phyloP scores from a whole-genome alignment of 2,797 vertebrate species.

The Falco naumanni region DNA sequence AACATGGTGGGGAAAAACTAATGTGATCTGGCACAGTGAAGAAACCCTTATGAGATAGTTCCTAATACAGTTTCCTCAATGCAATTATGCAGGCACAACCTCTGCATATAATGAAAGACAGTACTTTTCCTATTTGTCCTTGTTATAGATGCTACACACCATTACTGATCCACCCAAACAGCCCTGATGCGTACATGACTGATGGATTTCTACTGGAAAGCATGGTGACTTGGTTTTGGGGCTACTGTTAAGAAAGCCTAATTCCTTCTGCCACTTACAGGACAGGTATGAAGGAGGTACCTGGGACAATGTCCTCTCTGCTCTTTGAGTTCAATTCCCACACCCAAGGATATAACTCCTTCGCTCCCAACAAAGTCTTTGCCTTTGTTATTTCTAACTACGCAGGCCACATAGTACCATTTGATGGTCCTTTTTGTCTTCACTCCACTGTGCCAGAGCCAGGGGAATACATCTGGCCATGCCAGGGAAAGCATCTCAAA shows the following conservation, averaged over 20 bases:
- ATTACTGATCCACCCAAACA: not conserved
- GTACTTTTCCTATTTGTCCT: not conserved
- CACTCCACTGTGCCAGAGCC: not conserved
- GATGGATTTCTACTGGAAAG: not conserved
- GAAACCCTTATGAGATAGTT: not conserved
- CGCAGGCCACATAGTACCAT: not conserved
- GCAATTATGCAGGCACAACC: not conserved
- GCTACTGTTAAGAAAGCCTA: not conserved
- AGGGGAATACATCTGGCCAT: fast-evolving
- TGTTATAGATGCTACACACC: not conserved
- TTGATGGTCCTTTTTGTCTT: not conserved
- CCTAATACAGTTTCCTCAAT: not conserved
- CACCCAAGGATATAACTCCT: not conserved
- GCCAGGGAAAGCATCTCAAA: not conserved
- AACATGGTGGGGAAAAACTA: not conserved
- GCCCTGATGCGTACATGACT: not conserved
- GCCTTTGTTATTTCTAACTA: not conserved
- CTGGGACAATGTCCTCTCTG: not conserved
- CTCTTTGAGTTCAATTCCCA: not conserved
- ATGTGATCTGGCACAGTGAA: not conserved
- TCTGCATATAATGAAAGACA: not conserved
- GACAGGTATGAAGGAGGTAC: not conserved
- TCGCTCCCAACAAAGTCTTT: not conserved
- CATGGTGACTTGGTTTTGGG: not conserved
- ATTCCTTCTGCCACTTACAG: not conserved